Evolutionary conservation across 2,113 vertebrate species (phyloP).

Genomic region (Dermatemys mawii): DNA sequence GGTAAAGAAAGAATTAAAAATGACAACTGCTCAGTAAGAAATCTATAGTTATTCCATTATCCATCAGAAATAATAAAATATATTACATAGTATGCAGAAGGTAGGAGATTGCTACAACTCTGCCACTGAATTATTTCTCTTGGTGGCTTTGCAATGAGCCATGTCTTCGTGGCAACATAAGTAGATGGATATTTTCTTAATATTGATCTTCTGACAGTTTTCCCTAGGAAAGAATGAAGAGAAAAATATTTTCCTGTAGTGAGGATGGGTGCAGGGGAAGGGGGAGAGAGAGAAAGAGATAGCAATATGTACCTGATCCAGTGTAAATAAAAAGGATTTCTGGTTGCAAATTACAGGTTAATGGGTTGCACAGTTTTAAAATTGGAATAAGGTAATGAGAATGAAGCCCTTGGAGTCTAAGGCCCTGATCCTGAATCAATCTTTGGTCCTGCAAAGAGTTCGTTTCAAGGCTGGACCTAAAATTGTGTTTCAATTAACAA

Average conservation of each 20-base stretch:
- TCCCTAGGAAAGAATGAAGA: not conserved
- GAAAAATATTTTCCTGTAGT: not conserved
- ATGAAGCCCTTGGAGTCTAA: not conserved
- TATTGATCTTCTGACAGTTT: not conserved
- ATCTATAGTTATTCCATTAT: not conserved
- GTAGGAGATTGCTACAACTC: not conserved
- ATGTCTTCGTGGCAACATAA: not conserved
- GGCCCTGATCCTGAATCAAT: too few relatives aligned
- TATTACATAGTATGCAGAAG: not conserved
- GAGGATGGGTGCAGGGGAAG: not conserved
- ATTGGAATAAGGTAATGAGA: not conserved
- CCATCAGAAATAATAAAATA: not conserved
- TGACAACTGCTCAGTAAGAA: not conserved
- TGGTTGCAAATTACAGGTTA: not conserved
- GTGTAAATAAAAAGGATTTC: not conserved
- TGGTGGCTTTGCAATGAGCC: not conserved
- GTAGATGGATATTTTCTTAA: not conserved
- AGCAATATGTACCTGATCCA: not conserved
- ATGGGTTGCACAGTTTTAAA: not conserved
- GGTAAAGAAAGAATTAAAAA: slow-evolving; percentile 4
- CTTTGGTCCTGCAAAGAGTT: not conserved
- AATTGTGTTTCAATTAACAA: accelerated
- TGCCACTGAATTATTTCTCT: not conserved
- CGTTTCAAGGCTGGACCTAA: not conserved
- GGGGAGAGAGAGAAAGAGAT: not conserved